phyloP scores from a whole-genome alignment of 2,888 invertebrate species.

The Polydrusus cervinus region DNA sequence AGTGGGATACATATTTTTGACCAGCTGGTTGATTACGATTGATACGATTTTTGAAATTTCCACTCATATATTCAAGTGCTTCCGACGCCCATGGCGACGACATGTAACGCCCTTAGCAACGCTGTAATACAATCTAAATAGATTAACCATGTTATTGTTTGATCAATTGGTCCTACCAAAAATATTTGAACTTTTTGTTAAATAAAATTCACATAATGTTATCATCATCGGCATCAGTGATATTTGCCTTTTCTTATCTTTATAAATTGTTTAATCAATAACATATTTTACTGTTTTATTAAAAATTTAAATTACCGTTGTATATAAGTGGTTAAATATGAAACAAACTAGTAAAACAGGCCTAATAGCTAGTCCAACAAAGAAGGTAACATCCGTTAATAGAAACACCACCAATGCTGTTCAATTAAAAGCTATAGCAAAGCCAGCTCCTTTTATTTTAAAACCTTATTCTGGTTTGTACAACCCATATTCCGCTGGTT shows the following conservation, averaged over 20 bases:
- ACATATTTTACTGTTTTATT: not conserved
- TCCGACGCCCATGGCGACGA: too few relatives aligned
- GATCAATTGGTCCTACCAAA: not conserved
- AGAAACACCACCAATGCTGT: slow-evolving; percentile 62
- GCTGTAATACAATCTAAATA: too few relatives aligned
- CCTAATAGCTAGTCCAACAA: slow-evolving; percentile 76
- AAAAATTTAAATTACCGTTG: not conserved
- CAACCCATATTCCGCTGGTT: slow-evolving; percentile 86
- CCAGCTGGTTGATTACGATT: too few relatives aligned
- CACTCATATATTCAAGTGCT: too few relatives aligned
- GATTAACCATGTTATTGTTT: too few relatives aligned
- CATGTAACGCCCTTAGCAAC: too few relatives aligned
- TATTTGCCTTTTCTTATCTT: too few relatives aligned
- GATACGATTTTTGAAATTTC: too few relatives aligned
- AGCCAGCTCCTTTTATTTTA: slow-evolving; percentile 82
- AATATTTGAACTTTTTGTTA: too few relatives aligned
- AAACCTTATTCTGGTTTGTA: slow-evolving; percentile 87
- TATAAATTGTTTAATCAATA: not conserved
- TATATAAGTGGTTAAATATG: slow-evolving; percentile 52
- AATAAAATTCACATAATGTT: not conserved
- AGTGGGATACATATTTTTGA: too few relatives aligned
- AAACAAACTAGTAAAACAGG: slow-evolving; percentile 78
- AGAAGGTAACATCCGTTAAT: slow-evolving; percentile 57
- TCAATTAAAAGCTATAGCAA: slow-evolving; percentile 76
- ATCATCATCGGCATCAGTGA: too few relatives aligned